Base-by-base conservation (phyloP, 1,140 invertebrate genomes). In the Sitodiplosis mosellana region DNA sequence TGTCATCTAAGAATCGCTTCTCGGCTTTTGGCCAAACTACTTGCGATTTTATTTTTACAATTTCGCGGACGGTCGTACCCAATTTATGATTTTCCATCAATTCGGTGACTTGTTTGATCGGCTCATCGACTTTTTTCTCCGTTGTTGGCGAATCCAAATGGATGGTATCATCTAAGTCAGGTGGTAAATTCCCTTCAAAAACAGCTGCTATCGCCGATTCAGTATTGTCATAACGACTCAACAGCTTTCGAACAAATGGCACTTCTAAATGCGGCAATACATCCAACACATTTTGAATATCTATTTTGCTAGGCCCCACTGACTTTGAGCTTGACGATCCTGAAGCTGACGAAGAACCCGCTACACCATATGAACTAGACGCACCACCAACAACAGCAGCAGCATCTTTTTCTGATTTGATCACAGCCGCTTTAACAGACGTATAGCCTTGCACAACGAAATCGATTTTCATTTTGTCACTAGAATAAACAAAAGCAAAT, bases 251-350 rank as follows among this genome's bases (percentile, higher is more conserved):
- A 48, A 80, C 70, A 56, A 74, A 76, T 2, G 73, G 82, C 56
- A 81, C 81, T 1, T 83, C 83, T 44, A 87, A 66, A 61, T 89
- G 73, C 18, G 80, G 81, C 18, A 93, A 67, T 47, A 90, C 75
- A 57, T 91, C 86, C 57, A 60, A 46, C 22, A 63, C 60, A 18
- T 43, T 18, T 14, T 40, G 37, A 18, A 40, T 40, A 6, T 40
- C 27, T 27, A 27, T 27, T 27, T 27, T 10, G 10, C 27, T 27
- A 10, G 27, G 27, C 3, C 27, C 27, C 10, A 27, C 27, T 27
- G 27, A 3, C 27, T 27, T 27, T 27, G 27, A 27, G 3, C 10
- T 27, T 27, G 27, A 27, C 27, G 27, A 27, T 10, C 12, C 12
- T 38, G 14, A 17, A 38, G 5, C 14, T 38, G 36, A 5, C 14